Evolutionary conservation across 2,797 vertebrate species (phyloP).

Genomic region (Thunnus albacares): DNA sequence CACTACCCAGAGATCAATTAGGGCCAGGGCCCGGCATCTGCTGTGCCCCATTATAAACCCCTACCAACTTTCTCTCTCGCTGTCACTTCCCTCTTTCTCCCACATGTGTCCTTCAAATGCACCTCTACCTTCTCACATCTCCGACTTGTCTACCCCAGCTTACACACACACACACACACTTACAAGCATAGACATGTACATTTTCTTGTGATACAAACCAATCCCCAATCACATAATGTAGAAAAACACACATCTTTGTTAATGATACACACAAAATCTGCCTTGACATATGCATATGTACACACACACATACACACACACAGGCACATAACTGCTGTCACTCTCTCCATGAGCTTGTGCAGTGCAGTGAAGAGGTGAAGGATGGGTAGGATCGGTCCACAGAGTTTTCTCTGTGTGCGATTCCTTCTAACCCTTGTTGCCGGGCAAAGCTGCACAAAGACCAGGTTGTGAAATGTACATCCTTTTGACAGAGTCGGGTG

Average conservation of each 20-base stretch:
- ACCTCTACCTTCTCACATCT: constrained; percentile 54
- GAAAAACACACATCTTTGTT: constrained; percentile 22
- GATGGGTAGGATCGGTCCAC: constrained; percentile 51
- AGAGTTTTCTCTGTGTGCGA: constrained; percentile 44
- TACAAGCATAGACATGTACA: constrained; percentile 18
- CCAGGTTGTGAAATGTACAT: constrained; percentile 66
- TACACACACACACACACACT: constrained; percentile 17
- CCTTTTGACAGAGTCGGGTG: constrained; percentile 62
- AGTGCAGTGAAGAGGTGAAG: constrained; percentile 52
- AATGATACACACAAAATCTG: constrained; percentile 34
- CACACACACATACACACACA: constrained; percentile 5
- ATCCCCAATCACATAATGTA: constrained; percentile 6
- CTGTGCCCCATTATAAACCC: constrained; percentile 75
- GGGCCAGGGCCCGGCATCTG: constrained; percentile 73
- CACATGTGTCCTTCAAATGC: constrained; percentile 59
- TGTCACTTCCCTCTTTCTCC: constrained; percentile 64
- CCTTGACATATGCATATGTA: constrained; percentile 24
- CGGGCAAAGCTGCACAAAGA: constrained; percentile 69
- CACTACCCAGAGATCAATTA: constrained; percentile 90
- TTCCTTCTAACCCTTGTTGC: constrained; percentile 58
- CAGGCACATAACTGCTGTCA: constrained; percentile 38
- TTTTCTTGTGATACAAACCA: constrained; percentile 29
- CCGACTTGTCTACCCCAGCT: constrained; percentile 41
- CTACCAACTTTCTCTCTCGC: constrained; percentile 57
- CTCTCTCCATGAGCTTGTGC: constrained; percentile 43